These are phyloP conservation scores for Rhea americana DNA, from an alignment of 2,113 vertebrate genomes.

Conservation along the genomic window DNA sequence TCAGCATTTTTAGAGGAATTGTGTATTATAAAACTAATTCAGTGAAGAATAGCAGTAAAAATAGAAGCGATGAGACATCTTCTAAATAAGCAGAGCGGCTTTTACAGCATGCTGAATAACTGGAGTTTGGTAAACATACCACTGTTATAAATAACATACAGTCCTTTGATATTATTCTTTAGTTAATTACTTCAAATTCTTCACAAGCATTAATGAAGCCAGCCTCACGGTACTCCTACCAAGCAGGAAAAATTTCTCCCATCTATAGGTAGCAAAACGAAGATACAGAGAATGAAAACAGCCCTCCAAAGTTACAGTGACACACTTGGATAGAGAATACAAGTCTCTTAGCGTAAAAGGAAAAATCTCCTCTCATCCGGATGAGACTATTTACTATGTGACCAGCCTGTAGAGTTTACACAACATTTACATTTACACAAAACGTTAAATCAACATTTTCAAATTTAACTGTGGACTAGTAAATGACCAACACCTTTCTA, in stretches of 20 bases:
- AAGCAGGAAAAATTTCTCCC: background rate
- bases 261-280: background rate
- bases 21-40: slow-evolving; percentile 41
- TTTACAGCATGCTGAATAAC: slow-evolving; percentile 52
- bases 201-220: background rate
- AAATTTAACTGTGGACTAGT: background rate
- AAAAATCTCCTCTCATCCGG: background rate
- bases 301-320: background rate
- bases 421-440: background rate
- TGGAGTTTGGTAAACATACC: slow-evolving; percentile 46
- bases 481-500: background rate
- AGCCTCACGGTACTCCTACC: background rate
- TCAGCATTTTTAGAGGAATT: slow-evolving; percentile 28
- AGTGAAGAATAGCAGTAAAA: slow-evolving; percentile 54
- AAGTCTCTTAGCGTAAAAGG: background rate
- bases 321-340: background rate
- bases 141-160: slow-evolving; percentile 53
- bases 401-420: background rate
- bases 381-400: background rate
- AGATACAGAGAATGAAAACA: background rate
- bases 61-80: slow-evolving; percentile 54
- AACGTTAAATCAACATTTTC: background rate
- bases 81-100: slow-evolving; percentile 65
- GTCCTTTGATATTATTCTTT: slow-evolving; percentile 26
- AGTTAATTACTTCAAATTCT: slow-evolving; percentile 10